Percentiles rank a stretch among this genome's conserved stretches.
Conservation (phyloP, 2,113 vertebrate species). For the Empidonax traillii region DNA sequence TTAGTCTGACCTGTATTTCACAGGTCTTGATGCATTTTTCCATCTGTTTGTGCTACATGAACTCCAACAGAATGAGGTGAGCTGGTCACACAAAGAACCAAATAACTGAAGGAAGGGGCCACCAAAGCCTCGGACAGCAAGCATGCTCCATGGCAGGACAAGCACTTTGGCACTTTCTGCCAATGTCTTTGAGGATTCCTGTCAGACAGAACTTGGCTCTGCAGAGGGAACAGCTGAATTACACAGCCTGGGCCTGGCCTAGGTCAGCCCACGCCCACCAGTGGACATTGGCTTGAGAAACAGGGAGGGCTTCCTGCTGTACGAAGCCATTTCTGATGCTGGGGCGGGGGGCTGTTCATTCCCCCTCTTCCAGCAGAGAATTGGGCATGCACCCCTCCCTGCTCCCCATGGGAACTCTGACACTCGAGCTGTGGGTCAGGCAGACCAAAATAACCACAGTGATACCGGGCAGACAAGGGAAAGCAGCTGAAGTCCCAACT, state of each 20-base stretch:
- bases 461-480: rapidly evolving
- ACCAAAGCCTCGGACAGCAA: background rate
- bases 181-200: background rate
- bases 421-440: rapidly evolving
- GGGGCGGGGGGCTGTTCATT: background rate
- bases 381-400: background rate
- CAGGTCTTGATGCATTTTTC: background rate
- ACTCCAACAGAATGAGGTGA: background rate
- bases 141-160: background rate
- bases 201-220: background rate
- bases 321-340: background rate
- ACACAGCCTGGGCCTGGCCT: background rate
- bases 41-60: background rate
- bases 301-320: background rate
- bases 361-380: background rate
- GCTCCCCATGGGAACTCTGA: rapidly evolving
- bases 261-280: background rate
- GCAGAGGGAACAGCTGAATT: background rate
- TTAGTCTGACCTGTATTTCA: background rate
- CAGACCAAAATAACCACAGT: background rate
- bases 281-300: background rate
- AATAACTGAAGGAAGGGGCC: background rate
- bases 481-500: background rate
- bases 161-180: background rate
- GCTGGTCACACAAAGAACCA: background rate